Evolutionary conservation across 64 coral and sea anemone genomes (phyloP).

Genomic region (Dendrophyllia cribrosa): DNA sequence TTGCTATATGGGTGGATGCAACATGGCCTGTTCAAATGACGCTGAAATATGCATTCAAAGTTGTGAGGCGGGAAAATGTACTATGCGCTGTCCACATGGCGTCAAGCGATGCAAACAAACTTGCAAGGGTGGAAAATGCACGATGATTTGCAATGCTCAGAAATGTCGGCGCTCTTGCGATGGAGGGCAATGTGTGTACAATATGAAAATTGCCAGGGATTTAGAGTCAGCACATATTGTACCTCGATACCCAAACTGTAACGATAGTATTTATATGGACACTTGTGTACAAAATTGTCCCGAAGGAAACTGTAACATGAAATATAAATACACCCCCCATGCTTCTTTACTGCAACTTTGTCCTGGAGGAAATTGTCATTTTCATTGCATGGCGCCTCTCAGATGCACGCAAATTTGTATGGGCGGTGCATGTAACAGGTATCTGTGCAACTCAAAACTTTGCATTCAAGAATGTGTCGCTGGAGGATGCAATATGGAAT

Average conservation of each 20-base stretch:
- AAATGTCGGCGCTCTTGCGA: constrained; percentile 69
- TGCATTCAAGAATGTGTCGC: constrained; percentile 90
- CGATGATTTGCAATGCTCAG: constrained; percentile 80
- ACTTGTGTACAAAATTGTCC: constrained; percentile 82
- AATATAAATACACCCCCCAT: constrained; percentile 44
- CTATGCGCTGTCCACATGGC: constrained; percentile 71
- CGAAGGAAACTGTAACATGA: constrained; percentile 66
- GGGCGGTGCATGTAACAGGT: constrained; percentile 80
- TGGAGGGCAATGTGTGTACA: constrained; percentile 70
- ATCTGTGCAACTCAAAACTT: constrained; percentile 75
- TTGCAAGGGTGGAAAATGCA: constrained; percentile 79
- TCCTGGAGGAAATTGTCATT: constrained; percentile 73
- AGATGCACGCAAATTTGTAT: constrained; percentile 83
- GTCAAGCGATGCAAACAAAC: constrained; percentile 74
- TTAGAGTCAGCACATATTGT: not conserved
- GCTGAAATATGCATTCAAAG: constrained; percentile 67
- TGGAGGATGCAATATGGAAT: constrained; percentile 82
- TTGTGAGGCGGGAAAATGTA: constrained; percentile 77
- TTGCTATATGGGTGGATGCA: constrained; percentile 65
- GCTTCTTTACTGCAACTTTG: constrained; percentile 77
- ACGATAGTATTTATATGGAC: constrained; percentile 21
- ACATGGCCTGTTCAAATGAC: constrained; percentile 56
- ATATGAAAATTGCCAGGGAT: not conserved
- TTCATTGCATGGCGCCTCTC: constrained; percentile 74
- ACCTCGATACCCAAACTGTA: constrained; percentile 47